Evolutionary conservation across 2,888 invertebrate genomes (phyloP).

Genomic region (Incurvaria masculella): DNA sequence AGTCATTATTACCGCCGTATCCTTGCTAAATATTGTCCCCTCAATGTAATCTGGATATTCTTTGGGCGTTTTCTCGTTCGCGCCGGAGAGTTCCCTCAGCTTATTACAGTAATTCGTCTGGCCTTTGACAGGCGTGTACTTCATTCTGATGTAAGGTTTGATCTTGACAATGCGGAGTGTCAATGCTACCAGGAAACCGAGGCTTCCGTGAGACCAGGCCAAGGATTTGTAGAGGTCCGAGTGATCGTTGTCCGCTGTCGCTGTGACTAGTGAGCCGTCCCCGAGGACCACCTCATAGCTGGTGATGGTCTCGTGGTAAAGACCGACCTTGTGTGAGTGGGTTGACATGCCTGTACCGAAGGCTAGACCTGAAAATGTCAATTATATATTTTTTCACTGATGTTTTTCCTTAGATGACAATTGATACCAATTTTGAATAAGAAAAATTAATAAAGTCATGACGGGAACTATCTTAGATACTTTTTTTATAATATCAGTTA

Average conservation of each 20-base stretch:
- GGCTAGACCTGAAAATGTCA: constrained; percentile 57
- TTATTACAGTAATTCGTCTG: constrained; percentile 62
- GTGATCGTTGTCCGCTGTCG: constrained; percentile 54
- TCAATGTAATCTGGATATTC: constrained; percentile 61
- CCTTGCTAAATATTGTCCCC: constrained; percentile 61
- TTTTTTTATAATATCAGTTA: no score
- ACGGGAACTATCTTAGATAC: no score
- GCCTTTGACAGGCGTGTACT: constrained; percentile 60
- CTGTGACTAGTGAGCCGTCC: constrained; percentile 59
- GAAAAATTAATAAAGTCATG: no score
- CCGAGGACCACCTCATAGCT: constrained; percentile 64
- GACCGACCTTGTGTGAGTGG: constrained; percentile 66
- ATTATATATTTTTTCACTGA: no score
- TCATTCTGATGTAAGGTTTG: constrained; percentile 63
- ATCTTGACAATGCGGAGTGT: constrained; percentile 60
- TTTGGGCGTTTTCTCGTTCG: constrained; percentile 39
- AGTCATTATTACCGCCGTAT: constrained; percentile 64
- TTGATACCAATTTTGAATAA: no score
- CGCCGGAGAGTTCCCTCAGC: constrained; percentile 59
- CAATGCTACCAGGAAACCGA: constrained; percentile 63
- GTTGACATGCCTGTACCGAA: constrained; percentile 73
- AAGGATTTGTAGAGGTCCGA: constrained; percentile 57
- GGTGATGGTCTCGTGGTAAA: constrained; percentile 64
- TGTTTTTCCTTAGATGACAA: no score
- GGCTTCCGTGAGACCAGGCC: constrained; percentile 66